These are phyloP conservation scores for Tupaia tana DNA, from an alignment of 2,113 vertebrate genomes.

Conservation along the genomic window DNA sequence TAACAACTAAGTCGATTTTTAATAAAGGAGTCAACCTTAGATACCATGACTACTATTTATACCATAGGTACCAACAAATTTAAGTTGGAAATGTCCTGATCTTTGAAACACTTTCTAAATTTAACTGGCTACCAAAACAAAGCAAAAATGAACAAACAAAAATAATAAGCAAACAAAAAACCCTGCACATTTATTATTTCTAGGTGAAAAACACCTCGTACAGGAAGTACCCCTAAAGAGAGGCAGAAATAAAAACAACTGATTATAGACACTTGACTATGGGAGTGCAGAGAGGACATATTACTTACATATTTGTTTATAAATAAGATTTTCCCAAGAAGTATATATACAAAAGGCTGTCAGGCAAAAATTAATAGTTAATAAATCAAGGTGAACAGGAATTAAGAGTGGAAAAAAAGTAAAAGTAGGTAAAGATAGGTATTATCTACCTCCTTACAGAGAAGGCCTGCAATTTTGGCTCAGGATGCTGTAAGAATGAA, in stretches of 20 bases:
- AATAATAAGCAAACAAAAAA: background rate
- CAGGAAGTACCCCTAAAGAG: background rate
- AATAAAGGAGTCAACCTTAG: background rate
- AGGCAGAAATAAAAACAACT: background rate
- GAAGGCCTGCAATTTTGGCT: background rate
- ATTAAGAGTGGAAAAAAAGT: background rate
- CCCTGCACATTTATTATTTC: background rate
- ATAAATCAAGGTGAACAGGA: background rate
- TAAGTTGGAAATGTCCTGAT: background rate
- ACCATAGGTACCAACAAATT: background rate
- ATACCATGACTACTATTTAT: background rate
- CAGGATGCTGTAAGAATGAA: background rate
- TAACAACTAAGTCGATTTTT: conserved; percentile 1
- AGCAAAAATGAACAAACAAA: background rate
- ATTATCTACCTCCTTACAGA: background rate
- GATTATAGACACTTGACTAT: background rate
- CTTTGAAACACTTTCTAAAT: background rate
- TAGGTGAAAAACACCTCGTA: background rate
- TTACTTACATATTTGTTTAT: background rate
- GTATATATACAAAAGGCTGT: background rate
- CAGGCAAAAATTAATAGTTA: conserved; percentile 3
- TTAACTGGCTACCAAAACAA: background rate
- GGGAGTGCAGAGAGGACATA: background rate
- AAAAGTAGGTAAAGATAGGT: background rate
- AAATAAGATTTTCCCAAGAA: background rate